Conservation (phyloP, 64 coral and sea anemone species). For the Montipora sp. region DNA sequence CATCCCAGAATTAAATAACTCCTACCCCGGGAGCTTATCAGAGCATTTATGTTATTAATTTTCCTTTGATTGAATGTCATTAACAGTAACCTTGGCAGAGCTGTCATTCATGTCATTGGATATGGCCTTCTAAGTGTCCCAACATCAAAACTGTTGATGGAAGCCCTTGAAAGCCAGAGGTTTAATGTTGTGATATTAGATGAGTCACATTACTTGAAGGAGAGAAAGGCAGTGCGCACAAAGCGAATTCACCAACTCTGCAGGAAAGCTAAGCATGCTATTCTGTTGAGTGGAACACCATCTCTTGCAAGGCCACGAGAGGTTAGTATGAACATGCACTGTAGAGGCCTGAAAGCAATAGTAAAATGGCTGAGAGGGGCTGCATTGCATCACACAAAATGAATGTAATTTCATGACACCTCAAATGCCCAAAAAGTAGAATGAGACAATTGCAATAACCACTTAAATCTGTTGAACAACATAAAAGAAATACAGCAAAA, state of each 20-base stretch:
- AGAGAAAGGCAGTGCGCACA: conserved; percentile 67
- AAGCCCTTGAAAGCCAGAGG: conserved; percentile 74
- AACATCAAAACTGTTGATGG: conserved; percentile 71
- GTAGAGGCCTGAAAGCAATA: no score
- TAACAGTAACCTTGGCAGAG: conserved; percentile 76
- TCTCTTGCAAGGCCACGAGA: conserved; percentile 96
- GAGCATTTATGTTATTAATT: no score
- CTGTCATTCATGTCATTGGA: conserved; percentile 81
- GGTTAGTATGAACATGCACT: conserved; percentile 26
- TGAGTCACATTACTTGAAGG: conserved; percentile 97
- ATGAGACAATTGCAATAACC: no score
- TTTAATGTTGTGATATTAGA: conserved; percentile 90
- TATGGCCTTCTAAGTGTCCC: conserved; percentile 76
- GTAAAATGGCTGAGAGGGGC: neutral
- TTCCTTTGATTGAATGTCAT: neutral
- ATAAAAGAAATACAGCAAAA: no score
- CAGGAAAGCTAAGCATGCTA: conserved; percentile 73
- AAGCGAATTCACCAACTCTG: conserved; percentile 81
- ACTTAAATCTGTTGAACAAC: no score
- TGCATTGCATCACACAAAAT: no score
- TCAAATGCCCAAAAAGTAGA: no score
- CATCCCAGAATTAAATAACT: no score
- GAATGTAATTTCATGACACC: no score
- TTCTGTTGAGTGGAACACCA: conserved; percentile 94
- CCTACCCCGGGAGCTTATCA: no score